Percentiles rank a stretch among this genome's conserved stretches.
These are phyloP conservation scores for Sylvia borin DNA, from an alignment of 2,797 vertebrate species.

Conservation along the genomic window DNA sequence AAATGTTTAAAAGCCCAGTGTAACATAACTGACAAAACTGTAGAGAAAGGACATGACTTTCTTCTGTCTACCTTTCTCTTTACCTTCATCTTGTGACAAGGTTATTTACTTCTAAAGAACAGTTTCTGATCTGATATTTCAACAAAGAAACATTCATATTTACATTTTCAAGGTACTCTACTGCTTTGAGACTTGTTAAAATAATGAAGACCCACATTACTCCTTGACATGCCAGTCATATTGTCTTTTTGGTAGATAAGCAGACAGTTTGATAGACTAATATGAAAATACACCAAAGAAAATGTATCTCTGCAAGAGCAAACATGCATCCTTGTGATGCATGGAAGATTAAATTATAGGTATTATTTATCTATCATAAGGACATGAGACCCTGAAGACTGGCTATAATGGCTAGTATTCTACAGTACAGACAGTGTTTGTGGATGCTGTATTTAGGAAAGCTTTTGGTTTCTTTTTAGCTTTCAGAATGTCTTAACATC, in stretches of 20 bases:
- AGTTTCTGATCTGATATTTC: neutral
- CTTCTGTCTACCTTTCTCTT: neutral
- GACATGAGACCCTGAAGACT: neutral
- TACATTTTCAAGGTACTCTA: neutral
- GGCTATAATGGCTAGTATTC: neutral
- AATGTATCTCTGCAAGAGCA: neutral
- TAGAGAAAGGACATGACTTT: neutral
- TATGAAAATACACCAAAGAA: neutral
- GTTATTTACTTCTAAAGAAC: neutral
- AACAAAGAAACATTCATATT: neutral
- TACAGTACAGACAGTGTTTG: neutral
- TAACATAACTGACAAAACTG: neutral
- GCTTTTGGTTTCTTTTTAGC: neutral
- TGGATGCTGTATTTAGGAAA: neutral
- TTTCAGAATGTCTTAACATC: neutral
- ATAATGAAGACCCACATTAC: neutral
- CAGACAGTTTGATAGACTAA: neutral
- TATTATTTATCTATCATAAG: neutral
- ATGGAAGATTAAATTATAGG: neutral
- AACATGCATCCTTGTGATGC: neutral
- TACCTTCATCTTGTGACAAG: neutral
- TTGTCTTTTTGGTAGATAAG: neutral
- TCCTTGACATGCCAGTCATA: neutral
- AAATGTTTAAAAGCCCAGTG: neutral
- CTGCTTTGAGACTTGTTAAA: neutral